Evolutionary conservation across 2,797 vertebrate genomes (phyloP).

Genomic region (Coilia nasus): DNA sequence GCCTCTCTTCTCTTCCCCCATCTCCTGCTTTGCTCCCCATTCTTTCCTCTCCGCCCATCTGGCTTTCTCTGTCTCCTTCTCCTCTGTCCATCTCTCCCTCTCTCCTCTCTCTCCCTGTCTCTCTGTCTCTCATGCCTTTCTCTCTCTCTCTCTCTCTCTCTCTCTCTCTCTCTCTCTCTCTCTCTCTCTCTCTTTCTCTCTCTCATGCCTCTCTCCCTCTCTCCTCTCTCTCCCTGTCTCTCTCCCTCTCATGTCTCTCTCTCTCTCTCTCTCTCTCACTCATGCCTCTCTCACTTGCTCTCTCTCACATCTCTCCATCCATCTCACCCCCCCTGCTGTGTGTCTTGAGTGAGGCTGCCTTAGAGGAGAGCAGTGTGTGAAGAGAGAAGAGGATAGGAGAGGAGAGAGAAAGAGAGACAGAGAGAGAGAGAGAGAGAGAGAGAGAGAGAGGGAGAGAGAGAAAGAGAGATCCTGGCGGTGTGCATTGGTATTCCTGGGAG

Average conservation of each 20-base stretch:
- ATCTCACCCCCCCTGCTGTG: too few species aligned
- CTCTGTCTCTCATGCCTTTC: background rate
- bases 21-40: background rate
- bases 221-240: background rate
- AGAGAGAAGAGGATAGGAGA: background rate
- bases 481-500: constrained; percentile 65
- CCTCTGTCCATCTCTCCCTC: too few species aligned
- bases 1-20: background rate
- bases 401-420: too few species aligned
- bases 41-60: background rate
- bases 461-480: constrained; percentile 26
- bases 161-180: background rate
- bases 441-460: too few species aligned
- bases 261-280: background rate
- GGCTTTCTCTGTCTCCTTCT: background rate
- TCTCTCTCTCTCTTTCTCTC: background rate
- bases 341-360: background rate
- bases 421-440: too few species aligned
- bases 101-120: background rate
- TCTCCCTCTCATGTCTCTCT: background rate
- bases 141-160: background rate
- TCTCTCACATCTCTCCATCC: background rate
- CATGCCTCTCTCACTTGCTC: background rate
- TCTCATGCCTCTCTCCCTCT: background rate
- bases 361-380: constrained; percentile 17